Percentiles rank a stretch among this genome's conserved stretches.
phyloP scores from a whole-genome alignment of 2,113 vertebrate genomes.

The Dasyprocta punctata region DNA sequence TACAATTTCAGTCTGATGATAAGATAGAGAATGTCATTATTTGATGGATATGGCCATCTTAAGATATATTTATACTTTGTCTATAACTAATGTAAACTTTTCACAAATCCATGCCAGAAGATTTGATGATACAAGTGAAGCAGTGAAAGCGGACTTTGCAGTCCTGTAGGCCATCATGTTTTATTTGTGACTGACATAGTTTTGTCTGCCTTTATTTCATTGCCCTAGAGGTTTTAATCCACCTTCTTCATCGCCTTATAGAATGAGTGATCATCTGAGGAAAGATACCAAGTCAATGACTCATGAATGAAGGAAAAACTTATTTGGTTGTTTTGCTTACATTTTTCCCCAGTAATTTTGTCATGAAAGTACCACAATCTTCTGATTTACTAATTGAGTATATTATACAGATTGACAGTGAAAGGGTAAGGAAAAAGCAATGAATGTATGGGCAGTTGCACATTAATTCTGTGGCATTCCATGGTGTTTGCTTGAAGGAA shows the following conservation, averaged over 20 bases:
- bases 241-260: not conserved
- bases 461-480: not conserved
- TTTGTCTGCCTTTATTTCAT: not conserved
- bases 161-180: not conserved
- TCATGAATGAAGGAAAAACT: not conserved
- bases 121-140: not conserved
- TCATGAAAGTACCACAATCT: not conserved
- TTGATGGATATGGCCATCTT: not conserved
- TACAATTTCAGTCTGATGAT: not conserved
- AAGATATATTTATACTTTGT: not conserved
- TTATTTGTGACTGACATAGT: not conserved
- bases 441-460: not conserved
- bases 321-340: not conserved
- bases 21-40: not conserved
- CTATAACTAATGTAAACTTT: not conserved
- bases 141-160: not conserved
- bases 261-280: not conserved
- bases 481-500: not conserved
- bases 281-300: not conserved
- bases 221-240: not conserved
- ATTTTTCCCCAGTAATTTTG: not conserved
- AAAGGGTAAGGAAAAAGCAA: not conserved
- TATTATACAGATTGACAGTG: not conserved
- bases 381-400: not conserved
- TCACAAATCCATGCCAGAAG: not conserved